A percentile compares a stretch with the other conserved stretches of the same genome.
phyloP scores from a whole-genome alignment of 2,888 invertebrate species.

The Drosophila borborema region DNA sequence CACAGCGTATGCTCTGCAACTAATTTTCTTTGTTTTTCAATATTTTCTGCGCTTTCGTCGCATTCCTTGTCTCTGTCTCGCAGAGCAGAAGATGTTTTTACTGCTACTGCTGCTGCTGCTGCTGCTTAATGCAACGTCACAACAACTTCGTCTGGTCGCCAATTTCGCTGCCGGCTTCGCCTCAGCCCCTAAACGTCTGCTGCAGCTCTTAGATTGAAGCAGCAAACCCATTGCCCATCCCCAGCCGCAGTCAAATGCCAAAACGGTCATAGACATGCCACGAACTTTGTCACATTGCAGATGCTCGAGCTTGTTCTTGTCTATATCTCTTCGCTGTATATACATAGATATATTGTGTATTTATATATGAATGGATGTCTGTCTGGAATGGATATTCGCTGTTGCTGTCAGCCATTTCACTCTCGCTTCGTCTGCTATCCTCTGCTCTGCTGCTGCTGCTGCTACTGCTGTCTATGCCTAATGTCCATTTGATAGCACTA shows the following conservation, averaged over 20 bases:
- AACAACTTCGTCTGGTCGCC: conserved; percentile 36
- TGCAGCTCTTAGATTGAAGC: conserved; percentile 7
- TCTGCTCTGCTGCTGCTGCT: neutral
- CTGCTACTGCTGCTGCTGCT: conserved; percentile 29
- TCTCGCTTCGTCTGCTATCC: conserved; percentile 6
- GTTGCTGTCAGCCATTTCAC: conserved; percentile 24
- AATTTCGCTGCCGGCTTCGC: conserved; percentile 3
- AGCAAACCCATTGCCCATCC: neutral
- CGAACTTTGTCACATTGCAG: conserved; percentile 64
- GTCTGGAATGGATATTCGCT: conserved; percentile 26
- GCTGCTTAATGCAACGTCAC: conserved; percentile 52
- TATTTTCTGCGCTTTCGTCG: conserved; percentile 60
- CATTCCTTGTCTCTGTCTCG: conserved; percentile 7
- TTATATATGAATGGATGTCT: neutral
- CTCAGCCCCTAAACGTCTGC: neutral
- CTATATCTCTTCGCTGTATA: neutral
- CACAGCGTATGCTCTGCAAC: conserved; percentile 48
- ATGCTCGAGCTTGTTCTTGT: conserved; percentile 38
- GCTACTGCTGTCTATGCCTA: conserved; percentile 50
- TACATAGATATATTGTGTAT: no score
- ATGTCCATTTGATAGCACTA: conserved; percentile 79
- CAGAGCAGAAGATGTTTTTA: conserved; percentile 47
- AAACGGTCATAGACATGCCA: conserved; percentile 67
- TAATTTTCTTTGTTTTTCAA: conserved; percentile 81
- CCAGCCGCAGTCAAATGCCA: conserved; percentile 39